Evolutionary conservation across 2,888 invertebrate genomes (phyloP).

Genomic region (Drosophila colorata): DNA sequence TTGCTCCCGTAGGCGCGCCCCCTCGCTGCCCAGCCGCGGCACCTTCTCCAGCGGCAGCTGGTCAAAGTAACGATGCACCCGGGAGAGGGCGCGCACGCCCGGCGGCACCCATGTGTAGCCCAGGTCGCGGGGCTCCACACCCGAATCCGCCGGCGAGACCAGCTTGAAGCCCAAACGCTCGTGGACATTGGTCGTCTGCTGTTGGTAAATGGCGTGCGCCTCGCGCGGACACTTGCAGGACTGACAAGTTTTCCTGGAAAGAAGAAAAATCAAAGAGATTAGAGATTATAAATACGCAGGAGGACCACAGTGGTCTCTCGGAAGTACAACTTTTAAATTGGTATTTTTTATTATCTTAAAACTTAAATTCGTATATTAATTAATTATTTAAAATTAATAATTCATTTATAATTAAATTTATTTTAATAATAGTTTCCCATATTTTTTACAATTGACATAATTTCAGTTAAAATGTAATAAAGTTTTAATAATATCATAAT

Average conservation of each 20-base stretch:
- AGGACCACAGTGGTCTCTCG: too few species aligned
- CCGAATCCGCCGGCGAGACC: constrained; percentile 86
- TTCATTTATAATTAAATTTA: too few species aligned
- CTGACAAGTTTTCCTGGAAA: constrained; percentile 94
- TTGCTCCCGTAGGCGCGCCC: constrained; percentile 92
- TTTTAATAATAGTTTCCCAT: too few species aligned
- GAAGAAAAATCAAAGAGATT: neutral
- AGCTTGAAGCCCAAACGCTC: constrained; percentile 89
- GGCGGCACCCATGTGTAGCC: constrained; percentile 90
- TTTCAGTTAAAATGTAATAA: too few species aligned
- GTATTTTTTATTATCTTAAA: too few species aligned
- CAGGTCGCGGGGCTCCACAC: constrained; percentile 88
- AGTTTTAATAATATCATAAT: too few species aligned
- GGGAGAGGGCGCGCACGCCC: constrained; percentile 83
- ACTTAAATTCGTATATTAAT: too few species aligned
- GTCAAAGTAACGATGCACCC: constrained; percentile 94
- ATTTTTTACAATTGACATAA: too few species aligned
- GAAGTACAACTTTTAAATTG: too few species aligned
- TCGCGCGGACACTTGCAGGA: constrained; percentile 97
- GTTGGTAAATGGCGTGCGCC: constrained; percentile 95
- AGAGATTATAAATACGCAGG: too few species aligned
- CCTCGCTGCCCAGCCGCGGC: constrained; percentile 90
- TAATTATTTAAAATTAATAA: too few species aligned
- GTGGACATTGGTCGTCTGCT: constrained; percentile 92
- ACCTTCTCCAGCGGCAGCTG: constrained; percentile 93